Evolutionary conservation across 2,888 invertebrate genomes (phyloP), one percentile per base, ranked within the genome.

Genomic region (Drosophila colorata): DNA sequence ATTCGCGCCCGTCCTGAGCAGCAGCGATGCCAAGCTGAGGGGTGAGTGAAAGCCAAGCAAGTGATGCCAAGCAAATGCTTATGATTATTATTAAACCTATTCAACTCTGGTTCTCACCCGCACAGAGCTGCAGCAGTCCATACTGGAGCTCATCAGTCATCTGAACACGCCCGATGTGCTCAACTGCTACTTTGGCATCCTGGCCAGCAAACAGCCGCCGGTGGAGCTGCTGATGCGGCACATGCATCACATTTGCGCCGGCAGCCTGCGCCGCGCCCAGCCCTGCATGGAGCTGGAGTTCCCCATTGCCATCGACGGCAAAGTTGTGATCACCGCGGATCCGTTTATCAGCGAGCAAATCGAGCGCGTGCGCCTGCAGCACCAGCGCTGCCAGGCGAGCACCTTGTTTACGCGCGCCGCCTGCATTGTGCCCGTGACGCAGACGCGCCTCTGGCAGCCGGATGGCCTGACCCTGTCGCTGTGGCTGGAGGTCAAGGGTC

Each of bases 61-160:
- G 86, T 35, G 90, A 92, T 79, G 61, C 66, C 2, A 87, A 88
- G 13, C 8, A 4, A 23, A 7, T 11, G 31, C 2, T 28, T 28
- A 28, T 9, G 7, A 28, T 28, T 28, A 20, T n/a, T 9, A 0
- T 13, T n/a, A 2, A n/a, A n/a, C n/a, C n/a, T 16, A 2, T 4
- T 9, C 1, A 11, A 13, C 11, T 7, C 1, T 20, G 0, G 11
- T 16, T 11, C 11, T 1, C 7, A 1, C 25, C 2, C 20, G 8
- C 5, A 20, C 90, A 95, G 95, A 95, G 65, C 91, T 96, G 14
- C 95, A 95, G 76, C 93, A 94, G 78, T 94, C 95, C 48, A 93
- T 95, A 53, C 90, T 96, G 41, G 95, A 95, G 89, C 93, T 96
- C 49, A 93, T 95, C 40, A 92, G 93, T 14, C 91, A 92, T 48